A percentile compares a stretch with the other conserved stretches of the same genome.
phyloP scores from a whole-genome alignment of 64 coral and sea anemone species.

The Pocillopora damicornis region DNA sequence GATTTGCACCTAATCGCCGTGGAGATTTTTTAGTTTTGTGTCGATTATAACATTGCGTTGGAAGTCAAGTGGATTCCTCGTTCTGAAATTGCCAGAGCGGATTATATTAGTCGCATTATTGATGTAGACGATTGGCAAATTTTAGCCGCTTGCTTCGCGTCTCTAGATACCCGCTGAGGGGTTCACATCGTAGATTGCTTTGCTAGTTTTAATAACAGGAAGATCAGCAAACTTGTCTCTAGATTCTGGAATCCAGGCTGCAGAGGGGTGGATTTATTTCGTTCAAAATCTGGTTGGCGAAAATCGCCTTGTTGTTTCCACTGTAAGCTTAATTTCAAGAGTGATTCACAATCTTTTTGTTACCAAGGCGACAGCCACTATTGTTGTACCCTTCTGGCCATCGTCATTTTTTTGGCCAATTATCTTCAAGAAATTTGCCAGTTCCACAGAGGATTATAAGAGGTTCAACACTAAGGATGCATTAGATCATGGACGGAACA shows the following conservation, averaged over 20 bases:
- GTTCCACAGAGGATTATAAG: neutral
- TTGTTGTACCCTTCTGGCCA: conserved; percentile 2
- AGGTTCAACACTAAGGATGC: neutral
- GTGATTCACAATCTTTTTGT: neutral
- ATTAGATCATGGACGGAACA: neutral
- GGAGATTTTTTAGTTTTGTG: conserved; percentile 40
- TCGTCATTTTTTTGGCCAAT: neutral
- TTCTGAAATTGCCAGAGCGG: conserved; percentile 40
- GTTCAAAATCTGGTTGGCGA: conserved; percentile 16
- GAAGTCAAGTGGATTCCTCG: conserved; percentile 55
- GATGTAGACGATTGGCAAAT: no score
- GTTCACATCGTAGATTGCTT: conserved; percentile 30
- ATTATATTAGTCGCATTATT: conserved; percentile 29
- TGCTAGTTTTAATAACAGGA: conserved; percentile 10
- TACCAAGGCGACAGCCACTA: neutral
- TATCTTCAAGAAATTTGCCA: neutral
- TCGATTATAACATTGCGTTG: conserved; percentile 11
- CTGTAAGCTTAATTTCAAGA: neutral
- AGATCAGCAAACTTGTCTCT: neutral
- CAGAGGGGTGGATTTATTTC: conserved; percentile 38
- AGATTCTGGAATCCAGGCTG: conserved; percentile 46
- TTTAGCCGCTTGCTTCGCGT: no score
- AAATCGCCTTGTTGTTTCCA: conserved; percentile 17
- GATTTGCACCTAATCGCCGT: conserved; percentile 30
- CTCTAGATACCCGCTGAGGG: neutral